Evolutionary conservation across 2,797 vertebrate species (phyloP).

Genomic region (Semotilus atromaculatus): DNA sequence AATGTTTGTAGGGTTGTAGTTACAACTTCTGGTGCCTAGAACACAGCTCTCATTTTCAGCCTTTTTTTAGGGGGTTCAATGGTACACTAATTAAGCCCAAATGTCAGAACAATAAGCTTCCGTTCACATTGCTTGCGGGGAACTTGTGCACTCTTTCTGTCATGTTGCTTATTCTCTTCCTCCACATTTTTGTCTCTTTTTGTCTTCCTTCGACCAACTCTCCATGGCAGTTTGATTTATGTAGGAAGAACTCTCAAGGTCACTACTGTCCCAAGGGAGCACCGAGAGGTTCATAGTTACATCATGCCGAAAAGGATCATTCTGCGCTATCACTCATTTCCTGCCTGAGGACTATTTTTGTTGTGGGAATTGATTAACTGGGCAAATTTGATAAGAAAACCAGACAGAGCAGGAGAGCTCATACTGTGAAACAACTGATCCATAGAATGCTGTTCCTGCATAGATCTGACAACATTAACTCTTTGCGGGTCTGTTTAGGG

Average conservation of each 20-base stretch:
- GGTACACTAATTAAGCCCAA: constrained; percentile 51
- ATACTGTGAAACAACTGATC: constrained; percentile 21
- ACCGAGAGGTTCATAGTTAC: constrained; percentile 36
- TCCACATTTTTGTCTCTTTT: constrained; percentile 33
- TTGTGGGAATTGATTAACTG: constrained; percentile 49
- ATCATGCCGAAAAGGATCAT: constrained; percentile 28
- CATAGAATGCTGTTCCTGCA: constrained; percentile 22
- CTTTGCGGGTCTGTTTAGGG: background rate
- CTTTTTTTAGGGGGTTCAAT: background rate
- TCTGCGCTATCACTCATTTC: constrained; percentile 38
- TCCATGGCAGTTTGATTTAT: constrained; percentile 34
- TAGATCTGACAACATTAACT: constrained; percentile 2
- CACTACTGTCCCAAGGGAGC: constrained; percentile 32
- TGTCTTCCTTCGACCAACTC: constrained; percentile 28
- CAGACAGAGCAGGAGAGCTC: constrained; percentile 15
- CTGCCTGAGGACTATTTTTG: constrained; percentile 46
- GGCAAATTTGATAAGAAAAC: constrained; percentile 48
- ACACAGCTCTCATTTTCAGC: too few species aligned
- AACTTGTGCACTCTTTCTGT: constrained; percentile 26
- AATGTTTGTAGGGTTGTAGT: too few species aligned
- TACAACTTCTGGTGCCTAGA: too few species aligned
- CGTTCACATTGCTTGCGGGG: constrained; percentile 16
- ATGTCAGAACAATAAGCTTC: constrained; percentile 39
- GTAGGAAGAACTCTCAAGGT: constrained; percentile 39
- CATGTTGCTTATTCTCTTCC: constrained; percentile 11